Evolutionary conservation across 2,113 vertebrate species (phyloP).

Genomic region (Tringa solitaria): DNA sequence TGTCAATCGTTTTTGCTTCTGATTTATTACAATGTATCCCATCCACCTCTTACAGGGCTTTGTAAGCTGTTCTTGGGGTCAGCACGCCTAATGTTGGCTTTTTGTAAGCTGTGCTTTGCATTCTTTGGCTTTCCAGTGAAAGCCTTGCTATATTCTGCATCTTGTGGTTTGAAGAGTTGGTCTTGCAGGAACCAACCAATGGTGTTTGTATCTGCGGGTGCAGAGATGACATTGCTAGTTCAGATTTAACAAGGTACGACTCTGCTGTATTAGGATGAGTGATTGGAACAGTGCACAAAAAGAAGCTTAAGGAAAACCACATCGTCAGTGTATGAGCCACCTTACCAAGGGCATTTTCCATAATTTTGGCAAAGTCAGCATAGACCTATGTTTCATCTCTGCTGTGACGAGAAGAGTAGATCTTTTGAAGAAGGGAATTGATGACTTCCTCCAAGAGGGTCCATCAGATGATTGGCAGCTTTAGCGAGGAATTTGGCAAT

Average conservation of each 20-base stretch:
- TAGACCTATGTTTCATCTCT: background rate
- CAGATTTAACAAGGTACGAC: background rate
- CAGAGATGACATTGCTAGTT: background rate
- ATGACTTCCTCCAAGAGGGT: background rate
- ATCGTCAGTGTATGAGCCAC: accelerated
- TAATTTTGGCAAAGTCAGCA: background rate
- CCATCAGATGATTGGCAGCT: background rate
- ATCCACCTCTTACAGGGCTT: background rate
- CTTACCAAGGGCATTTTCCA: background rate
- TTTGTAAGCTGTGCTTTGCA: background rate
- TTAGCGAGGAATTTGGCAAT: background rate
- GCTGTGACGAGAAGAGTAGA: background rate
- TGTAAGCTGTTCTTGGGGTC: background rate
- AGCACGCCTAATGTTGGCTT: background rate
- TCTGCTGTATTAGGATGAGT: background rate
- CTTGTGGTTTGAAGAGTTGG: background rate
- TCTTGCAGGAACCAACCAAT: background rate
- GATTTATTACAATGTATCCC: background rate
- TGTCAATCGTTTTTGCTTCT: background rate
- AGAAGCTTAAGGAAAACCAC: background rate
- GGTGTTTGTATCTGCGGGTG: background rate
- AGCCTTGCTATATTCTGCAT: background rate
- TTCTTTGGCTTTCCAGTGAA: background rate
- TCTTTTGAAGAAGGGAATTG: background rate
- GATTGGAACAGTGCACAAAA: background rate